Percentiles rank a stretch among this genome's conserved stretches.
These are phyloP conservation scores for Ophthalmotilapia sp. DNA, from an alignment of 2,113 vertebrate genomes.

Conservation along the genomic window DNA sequence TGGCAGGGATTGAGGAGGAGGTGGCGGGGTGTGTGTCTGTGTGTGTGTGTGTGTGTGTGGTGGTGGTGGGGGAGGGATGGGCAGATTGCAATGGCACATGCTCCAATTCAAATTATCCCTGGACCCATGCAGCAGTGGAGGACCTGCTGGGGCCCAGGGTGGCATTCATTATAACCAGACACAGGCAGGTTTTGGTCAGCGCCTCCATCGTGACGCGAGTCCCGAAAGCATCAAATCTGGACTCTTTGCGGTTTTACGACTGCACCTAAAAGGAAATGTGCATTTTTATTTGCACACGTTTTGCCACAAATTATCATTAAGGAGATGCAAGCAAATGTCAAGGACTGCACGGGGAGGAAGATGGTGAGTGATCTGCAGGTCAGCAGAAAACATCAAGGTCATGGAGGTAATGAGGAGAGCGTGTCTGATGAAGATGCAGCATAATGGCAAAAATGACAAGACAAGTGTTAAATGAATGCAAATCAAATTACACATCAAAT, in stretches of 20 bases:
- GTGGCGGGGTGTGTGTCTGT: neutral
- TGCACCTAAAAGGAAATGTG: neutral
- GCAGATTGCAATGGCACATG: slow-evolving; percentile 69
- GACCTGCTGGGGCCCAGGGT: slow-evolving; percentile 65
- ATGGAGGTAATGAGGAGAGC: neutral
- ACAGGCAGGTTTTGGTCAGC: slow-evolving; percentile 52
- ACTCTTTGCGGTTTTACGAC: neutral
- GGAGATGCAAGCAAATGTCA: neutral
- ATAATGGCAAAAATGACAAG: neutral
- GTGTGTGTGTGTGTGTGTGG: neutral
- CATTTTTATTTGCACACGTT: neutral
- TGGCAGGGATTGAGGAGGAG: slow-evolving; percentile 59
- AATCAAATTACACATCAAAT: slow-evolving; percentile 15
- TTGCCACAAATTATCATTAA: neutral
- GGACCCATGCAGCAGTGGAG: slow-evolving; percentile 61
- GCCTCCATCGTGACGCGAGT: slow-evolving; percentile 26
- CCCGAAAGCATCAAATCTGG: neutral
- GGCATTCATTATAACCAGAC: slow-evolving; percentile 62
- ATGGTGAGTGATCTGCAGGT: neutral
- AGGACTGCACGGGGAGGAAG: neutral
- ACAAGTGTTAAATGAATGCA: neutral
- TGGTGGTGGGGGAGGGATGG: slow-evolving; percentile 24
- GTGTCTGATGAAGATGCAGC: neutral
- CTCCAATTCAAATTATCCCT: slow-evolving; percentile 69
- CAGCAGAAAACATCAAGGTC: neutral